Conservation (phyloP, 2,797 vertebrate genomes). For the Malacoctenus gilli region DNA sequence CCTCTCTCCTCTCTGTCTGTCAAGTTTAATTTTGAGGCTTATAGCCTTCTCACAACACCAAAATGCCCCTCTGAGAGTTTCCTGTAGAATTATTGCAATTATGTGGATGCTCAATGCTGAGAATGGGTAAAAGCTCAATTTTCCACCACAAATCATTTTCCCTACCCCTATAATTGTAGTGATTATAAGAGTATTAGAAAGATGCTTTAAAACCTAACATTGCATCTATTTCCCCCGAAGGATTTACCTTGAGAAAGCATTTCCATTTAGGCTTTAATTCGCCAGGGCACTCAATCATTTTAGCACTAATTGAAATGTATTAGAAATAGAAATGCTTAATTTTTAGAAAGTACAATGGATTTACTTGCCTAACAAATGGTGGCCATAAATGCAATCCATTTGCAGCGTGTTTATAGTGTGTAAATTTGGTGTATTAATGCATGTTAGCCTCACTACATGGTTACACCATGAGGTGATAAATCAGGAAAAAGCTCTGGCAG, state of each 20-base stretch:
- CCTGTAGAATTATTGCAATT: constrained; percentile 60
- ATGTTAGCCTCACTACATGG: constrained; percentile 16
- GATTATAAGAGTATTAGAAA: constrained; percentile 68
- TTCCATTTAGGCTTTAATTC: constrained; percentile 70
- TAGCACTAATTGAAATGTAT: constrained; percentile 70
- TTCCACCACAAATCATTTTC: constrained; percentile 60
- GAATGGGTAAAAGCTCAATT: constrained; percentile 59
- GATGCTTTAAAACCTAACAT: constrained; percentile 62
- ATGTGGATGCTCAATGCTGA: constrained; percentile 49
- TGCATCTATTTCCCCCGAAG: constrained; percentile 58
- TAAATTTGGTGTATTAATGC: constrained; percentile 42
- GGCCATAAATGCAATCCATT: constrained; percentile 54
- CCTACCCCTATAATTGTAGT: constrained; percentile 58
- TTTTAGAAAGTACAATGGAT: constrained; percentile 55
- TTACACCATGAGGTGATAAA: constrained; percentile 21
- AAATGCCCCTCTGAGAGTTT: constrained; percentile 55
- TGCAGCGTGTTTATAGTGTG: constrained; percentile 47
- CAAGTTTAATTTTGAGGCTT: constrained; percentile 60
- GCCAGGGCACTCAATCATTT: constrained; percentile 70
- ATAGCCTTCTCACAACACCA: constrained; percentile 57
- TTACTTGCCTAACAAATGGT: constrained; percentile 50
- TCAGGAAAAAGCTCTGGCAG: constrained; percentile 24
- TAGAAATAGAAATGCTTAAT: constrained; percentile 69
- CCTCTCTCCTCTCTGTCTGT: constrained; percentile 53
- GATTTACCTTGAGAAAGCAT: constrained; percentile 69